These are phyloP conservation scores for Oppia nitens DNA, from an alignment of 1,140 invertebrate species.

Conservation along the genomic window DNA sequence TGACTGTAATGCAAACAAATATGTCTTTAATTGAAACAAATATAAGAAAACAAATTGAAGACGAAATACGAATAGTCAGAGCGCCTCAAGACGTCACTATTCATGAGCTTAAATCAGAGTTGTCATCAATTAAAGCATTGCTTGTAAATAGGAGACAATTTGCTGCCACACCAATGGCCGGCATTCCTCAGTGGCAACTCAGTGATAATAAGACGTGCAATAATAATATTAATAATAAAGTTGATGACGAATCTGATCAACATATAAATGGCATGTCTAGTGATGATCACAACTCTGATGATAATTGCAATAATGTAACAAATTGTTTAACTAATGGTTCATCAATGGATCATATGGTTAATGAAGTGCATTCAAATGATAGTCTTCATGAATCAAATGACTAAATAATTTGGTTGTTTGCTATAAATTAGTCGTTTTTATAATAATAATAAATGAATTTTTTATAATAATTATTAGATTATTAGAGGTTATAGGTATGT, in stretches of 20 bases:
- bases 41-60: not conserved
- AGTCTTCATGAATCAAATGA: not conserved
- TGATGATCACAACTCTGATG: not conserved
- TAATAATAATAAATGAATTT: no score
- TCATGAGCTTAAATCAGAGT: conserved; percentile 13
- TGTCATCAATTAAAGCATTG: conserved; percentile 15
- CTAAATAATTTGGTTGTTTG: no score
- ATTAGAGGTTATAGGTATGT: no score
- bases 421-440: no score
- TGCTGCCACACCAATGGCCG: conserved; percentile 1
- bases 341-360: not conserved
- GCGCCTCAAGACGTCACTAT: conserved; percentile 1
- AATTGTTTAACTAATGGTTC: not conserved
- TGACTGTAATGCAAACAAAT: not conserved
- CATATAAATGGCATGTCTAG: not conserved
- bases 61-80: not conserved
- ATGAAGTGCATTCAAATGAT: not conserved
- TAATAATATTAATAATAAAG: not conserved
- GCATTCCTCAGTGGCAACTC: conserved; percentile 17
- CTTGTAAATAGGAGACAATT: conserved; percentile 12
- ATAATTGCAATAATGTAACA: not conserved
- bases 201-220: not conserved
- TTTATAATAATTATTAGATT: no score
- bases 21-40: not conserved
- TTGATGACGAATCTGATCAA: not conserved